Percentiles rank a stretch among this genome's conserved stretches.
Conservation (phyloP, 92 coral and sea anemone species). For the Bergia sp. region DNA sequence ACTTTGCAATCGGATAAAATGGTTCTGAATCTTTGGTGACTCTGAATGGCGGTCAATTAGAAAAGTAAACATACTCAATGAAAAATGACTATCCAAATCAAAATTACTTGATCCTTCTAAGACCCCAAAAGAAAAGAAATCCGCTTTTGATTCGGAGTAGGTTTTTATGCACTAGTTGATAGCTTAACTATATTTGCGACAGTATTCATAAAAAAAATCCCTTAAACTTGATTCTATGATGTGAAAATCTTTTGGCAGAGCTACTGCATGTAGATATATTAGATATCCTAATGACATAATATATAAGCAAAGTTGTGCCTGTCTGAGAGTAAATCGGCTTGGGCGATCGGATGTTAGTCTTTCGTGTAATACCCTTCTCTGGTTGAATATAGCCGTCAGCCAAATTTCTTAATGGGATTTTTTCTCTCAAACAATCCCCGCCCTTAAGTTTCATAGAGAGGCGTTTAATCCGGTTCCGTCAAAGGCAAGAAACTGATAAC, state of each 20-base stretch:
- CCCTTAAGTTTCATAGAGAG: neutral
- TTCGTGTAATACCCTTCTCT: neutral
- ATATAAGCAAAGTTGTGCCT: neutral
- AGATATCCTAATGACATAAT: too few relatives aligned
- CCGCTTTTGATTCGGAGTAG: too few relatives aligned
- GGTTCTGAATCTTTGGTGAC: neutral
- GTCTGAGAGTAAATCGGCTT: neutral
- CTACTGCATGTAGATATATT: too few relatives aligned
- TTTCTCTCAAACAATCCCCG: neutral
- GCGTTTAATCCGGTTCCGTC: neutral
- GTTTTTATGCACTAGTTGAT: too few relatives aligned
- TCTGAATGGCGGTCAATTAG: neutral
- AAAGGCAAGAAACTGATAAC: neutral
- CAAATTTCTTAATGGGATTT: conserved; percentile 17
- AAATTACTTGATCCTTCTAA: neutral
- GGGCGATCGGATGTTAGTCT: neutral
- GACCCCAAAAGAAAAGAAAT: too few relatives aligned
- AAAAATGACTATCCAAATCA: too few relatives aligned
- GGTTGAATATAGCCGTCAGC: neutral
- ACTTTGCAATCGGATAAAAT: neutral
- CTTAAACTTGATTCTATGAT: neutral
- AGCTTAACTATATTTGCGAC: too few relatives aligned
- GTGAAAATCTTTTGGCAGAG: neutral
- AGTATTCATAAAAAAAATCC: too few relatives aligned
- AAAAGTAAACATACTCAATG: neutral